phyloP scores from a whole-genome alignment of 2,888 invertebrate genomes.

The Conchocele bisecta region DNA sequence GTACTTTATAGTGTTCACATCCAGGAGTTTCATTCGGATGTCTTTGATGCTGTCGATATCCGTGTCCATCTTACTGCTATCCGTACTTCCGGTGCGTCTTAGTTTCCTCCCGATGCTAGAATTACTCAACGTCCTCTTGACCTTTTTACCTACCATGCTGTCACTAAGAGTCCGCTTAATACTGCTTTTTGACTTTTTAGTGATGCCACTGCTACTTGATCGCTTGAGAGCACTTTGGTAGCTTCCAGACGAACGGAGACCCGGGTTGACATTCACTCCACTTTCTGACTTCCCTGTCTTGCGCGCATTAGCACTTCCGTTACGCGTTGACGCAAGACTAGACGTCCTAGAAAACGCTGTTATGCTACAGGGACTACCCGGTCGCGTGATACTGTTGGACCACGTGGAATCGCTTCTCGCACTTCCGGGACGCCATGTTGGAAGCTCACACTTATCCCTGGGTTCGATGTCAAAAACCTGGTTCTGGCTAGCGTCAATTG shows the following conservation, averaged over 20 bases:
- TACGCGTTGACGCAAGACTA: constrained; percentile 25
- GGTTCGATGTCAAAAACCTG: constrained; percentile 51
- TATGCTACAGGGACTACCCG: constrained; percentile 50
- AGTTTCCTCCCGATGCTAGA: neutral
- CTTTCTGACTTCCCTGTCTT: neutral
- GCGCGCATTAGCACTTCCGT: neutral
- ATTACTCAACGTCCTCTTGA: neutral
- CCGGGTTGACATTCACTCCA: neutral
- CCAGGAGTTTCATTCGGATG: constrained; percentile 56
- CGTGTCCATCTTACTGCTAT: constrained; percentile 50
- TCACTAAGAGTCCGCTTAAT: no score
- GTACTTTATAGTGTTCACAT: constrained; percentile 59
- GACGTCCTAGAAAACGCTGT: constrained; percentile 39
- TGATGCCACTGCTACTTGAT: neutral
- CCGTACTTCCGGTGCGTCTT: constrained; percentile 50
- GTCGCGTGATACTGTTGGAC: constrained; percentile 57
- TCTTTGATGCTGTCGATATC: constrained; percentile 53
- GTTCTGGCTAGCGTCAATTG: constrained; percentile 52
- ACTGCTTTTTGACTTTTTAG: no score
- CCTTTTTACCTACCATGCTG: neutral
- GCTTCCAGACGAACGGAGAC: neutral
- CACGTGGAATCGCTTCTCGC: constrained; percentile 53
- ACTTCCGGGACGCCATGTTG: constrained; percentile 39
- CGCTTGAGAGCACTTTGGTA: neutral
- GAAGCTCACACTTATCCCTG: constrained; percentile 24